Percentiles rank a stretch among this genome's conserved stretches.
phyloP scores from a whole-genome alignment of 2,113 vertebrate species.

The Rhea americana region DNA sequence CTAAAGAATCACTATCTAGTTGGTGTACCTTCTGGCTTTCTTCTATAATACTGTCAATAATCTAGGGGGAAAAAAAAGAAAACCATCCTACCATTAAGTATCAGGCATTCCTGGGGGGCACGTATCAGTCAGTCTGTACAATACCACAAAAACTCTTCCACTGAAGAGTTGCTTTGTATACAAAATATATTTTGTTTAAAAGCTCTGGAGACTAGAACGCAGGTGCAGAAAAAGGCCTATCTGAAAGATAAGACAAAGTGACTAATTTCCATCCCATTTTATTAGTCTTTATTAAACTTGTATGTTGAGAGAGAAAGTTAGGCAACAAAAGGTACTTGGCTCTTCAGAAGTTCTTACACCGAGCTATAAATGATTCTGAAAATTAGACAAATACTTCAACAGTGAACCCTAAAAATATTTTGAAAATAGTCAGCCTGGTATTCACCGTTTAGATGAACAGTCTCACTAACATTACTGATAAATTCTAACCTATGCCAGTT shows the following conservation, averaged over 20 bases:
- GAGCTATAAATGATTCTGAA: neutral
- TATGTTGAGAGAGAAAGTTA: neutral
- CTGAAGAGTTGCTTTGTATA: neutral
- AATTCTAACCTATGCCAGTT: neutral
- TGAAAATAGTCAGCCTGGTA: neutral
- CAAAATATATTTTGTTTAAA: neutral
- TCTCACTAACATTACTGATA: neutral
- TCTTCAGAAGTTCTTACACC: neutral
- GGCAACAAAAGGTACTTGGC: neutral
- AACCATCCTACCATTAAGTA: neutral
- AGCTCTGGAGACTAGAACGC: neutral
- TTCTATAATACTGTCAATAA: constrained; percentile 97
- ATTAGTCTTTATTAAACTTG: neutral
- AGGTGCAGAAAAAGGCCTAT: neutral
- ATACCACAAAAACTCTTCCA: neutral
- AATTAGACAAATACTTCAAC: neutral
- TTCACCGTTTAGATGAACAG: neutral
- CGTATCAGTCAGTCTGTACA: neutral
- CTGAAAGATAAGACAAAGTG: neutral
- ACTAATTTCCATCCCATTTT: neutral
- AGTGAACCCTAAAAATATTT: neutral
- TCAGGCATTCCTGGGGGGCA: neutral
- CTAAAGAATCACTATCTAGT: constrained; percentile 79
- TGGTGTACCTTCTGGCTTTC: constrained; percentile 88
- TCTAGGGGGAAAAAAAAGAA: constrained; percentile 75